These are phyloP conservation scores for Thalpophila matura DNA, from an alignment of 2,888 invertebrate species.

Conservation along the genomic window DNA sequence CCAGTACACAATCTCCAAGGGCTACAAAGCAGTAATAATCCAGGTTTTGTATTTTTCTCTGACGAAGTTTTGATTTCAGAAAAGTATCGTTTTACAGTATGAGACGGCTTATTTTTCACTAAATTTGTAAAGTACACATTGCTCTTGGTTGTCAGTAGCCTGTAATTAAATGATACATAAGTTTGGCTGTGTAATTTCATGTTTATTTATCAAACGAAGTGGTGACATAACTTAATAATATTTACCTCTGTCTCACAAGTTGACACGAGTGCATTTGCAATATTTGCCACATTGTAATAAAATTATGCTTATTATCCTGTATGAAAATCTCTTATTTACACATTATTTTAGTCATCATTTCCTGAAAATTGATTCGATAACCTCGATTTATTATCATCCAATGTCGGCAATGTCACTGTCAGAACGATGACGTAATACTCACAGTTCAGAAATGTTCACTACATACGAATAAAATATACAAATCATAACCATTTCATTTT, in stretches of 20 bases:
- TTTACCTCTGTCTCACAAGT: constrained; percentile 80
- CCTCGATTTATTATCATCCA: constrained; percentile 51
- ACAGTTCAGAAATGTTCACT: constrained; percentile 50
- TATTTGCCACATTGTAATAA: constrained; percentile 84
- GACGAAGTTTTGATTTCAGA: constrained; percentile 72
- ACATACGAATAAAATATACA: not conserved
- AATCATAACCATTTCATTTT: too few relatives aligned
- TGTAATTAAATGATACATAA: constrained; percentile 68
- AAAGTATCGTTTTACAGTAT: constrained; percentile 75
- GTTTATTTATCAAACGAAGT: constrained; percentile 40
- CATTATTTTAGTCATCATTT: constrained; percentile 67
- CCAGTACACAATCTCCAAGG: constrained; percentile 88
- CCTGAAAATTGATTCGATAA: constrained; percentile 48
- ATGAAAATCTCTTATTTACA: constrained; percentile 52
- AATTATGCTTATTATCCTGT: constrained; percentile 29
- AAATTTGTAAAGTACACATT: constrained; percentile 76
- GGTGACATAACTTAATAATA: constrained; percentile 4
- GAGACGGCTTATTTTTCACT: constrained; percentile 77
- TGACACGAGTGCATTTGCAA: constrained; percentile 79
- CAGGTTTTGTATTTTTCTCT: constrained; percentile 75
- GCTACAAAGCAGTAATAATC: constrained; percentile 75
- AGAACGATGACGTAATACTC: constrained; percentile 53
- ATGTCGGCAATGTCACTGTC: constrained; percentile 58
- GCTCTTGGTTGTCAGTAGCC: constrained; percentile 76
- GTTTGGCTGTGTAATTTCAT: constrained; percentile 10